phyloP scores from a whole-genome alignment of 2,888 invertebrate genomes.

The Chaitophorus viminalis region DNA sequence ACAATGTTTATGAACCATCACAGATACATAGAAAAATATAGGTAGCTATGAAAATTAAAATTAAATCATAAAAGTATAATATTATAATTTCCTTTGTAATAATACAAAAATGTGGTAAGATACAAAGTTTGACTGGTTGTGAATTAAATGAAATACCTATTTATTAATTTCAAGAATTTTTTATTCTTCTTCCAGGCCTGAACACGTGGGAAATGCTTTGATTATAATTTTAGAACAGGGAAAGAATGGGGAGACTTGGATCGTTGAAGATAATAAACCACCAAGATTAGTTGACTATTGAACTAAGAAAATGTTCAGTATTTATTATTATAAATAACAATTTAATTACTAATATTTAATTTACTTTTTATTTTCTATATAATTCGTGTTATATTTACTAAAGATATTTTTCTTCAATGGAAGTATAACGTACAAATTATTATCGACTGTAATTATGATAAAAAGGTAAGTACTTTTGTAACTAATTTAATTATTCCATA shows the following conservation, averaged over 20 bases:
- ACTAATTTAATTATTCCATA: too few species aligned
- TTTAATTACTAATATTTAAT: background rate
- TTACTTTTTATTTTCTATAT: background rate
- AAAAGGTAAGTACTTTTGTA: background rate
- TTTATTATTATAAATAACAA: background rate
- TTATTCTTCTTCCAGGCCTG: background rate
- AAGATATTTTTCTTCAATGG: background rate
- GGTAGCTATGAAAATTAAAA: too few species aligned
- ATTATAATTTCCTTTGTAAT: too few species aligned
- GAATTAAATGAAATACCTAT: too few species aligned
- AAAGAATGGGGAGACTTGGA: conserved; percentile 48
- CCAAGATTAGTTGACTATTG: conserved; percentile 25
- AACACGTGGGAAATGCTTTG: conserved; percentile 23
- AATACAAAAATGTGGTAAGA: too few species aligned
- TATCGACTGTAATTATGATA: background rate
- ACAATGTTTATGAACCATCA: too few species aligned
- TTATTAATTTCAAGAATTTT: background rate
- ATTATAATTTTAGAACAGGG: conserved; percentile 36
- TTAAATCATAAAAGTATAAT: too few species aligned
- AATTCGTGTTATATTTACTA: background rate
- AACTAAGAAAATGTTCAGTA: background rate
- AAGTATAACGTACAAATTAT: background rate
- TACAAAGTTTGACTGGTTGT: too few species aligned
- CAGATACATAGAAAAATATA: too few species aligned
- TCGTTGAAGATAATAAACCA: conserved; percentile 30